Evolutionary conservation across 2,113 vertebrate genomes (phyloP).

Genomic region (Trichomycterus rosablanca): DNA sequence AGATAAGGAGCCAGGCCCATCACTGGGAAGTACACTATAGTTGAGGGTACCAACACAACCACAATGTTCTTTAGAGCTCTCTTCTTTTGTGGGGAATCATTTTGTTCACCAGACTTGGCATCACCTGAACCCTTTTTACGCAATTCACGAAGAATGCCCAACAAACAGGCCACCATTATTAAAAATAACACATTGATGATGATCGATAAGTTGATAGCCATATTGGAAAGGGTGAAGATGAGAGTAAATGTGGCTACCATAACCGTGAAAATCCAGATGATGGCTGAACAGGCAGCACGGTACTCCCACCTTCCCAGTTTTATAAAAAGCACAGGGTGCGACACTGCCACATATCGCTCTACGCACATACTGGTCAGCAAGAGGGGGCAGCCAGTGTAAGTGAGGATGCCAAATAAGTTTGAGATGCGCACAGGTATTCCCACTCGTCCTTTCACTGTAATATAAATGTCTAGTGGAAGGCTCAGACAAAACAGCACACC

Average conservation of each 20-base stretch:
- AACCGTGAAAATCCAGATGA: conserved; percentile 50
- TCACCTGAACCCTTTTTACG: conserved; percentile 43
- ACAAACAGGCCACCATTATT: conserved; percentile 48
- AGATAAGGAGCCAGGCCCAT: conserved; percentile 20
- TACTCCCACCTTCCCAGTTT: conserved; percentile 41
- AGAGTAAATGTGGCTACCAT: conserved; percentile 7
- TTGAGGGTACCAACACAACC: conserved; percentile 43
- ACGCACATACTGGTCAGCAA: conserved; percentile 58
- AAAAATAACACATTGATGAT: conserved; percentile 44
- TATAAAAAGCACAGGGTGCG: conserved; percentile 46
- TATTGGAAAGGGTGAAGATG: neutral
- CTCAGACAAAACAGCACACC: conserved; percentile 40
- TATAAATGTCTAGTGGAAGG: conserved; percentile 36
- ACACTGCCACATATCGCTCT: conserved; percentile 51
- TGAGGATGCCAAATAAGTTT: conserved; percentile 34
- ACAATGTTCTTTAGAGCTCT: conserved; percentile 47
- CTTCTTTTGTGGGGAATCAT: conserved; percentile 42
- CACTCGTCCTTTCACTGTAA: neutral
- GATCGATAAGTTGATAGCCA: conserved; percentile 9
- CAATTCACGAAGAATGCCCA: conserved; percentile 39
- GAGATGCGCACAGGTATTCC: neutral
- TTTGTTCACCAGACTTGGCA: neutral
- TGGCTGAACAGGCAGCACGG: conserved; percentile 25
- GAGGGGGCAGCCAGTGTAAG: conserved; percentile 52
- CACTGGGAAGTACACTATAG: conserved; percentile 45